Percentiles rank a stretch among this genome's conserved stretches.
Evolutionary conservation across 2,113 vertebrate species (phyloP).

Genomic region (Cyprinus carpio): DNA sequence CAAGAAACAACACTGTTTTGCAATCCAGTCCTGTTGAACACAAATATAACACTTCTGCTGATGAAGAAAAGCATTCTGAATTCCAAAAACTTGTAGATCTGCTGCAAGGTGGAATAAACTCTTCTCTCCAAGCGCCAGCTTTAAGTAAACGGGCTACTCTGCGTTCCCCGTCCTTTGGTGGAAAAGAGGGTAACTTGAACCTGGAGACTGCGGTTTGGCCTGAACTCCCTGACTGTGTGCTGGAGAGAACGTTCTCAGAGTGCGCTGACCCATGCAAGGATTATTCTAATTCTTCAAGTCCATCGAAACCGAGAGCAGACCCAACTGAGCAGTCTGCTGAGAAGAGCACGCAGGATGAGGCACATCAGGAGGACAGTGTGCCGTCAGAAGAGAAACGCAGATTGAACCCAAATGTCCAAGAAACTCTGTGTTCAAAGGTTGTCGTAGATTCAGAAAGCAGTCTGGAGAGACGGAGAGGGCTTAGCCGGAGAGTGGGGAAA

Average conservation of each 20-base stretch:
- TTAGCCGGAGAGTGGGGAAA: slow-evolving; percentile 72
- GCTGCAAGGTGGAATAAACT: slow-evolving; percentile 62
- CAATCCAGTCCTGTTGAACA: slow-evolving; percentile 12
- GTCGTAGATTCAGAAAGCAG: slow-evolving; percentile 50
- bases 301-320: not conserved
- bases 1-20: slow-evolving; percentile 31
- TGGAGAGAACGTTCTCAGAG: slow-evolving; percentile 72
- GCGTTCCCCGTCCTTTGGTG: not conserved
- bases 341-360: not conserved
- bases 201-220: slow-evolving; percentile 5
- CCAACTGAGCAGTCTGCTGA: slow-evolving; percentile 5
- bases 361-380: not conserved
- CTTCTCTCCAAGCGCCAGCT: not conserved
- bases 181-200: not conserved
- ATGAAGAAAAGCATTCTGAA: slow-evolving; percentile 48
- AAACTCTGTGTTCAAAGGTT: slow-evolving; percentile 46
- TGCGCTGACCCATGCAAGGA: slow-evolving; percentile 61
- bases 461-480: slow-evolving; percentile 68
- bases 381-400: slow-evolving; percentile 1
- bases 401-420: slow-evolving; percentile 22
- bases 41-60: slow-evolving; percentile 3
- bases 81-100: slow-evolving; percentile 73
- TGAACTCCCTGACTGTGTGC: slow-evolving; percentile 71
- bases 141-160: slow-evolving; percentile 6
- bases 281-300: slow-evolving; percentile 32